Evolutionary conservation across 1,140 invertebrate species (phyloP), one percentile per base, ranked within the genome.

Genomic region (Orussus abietinus): DNA sequence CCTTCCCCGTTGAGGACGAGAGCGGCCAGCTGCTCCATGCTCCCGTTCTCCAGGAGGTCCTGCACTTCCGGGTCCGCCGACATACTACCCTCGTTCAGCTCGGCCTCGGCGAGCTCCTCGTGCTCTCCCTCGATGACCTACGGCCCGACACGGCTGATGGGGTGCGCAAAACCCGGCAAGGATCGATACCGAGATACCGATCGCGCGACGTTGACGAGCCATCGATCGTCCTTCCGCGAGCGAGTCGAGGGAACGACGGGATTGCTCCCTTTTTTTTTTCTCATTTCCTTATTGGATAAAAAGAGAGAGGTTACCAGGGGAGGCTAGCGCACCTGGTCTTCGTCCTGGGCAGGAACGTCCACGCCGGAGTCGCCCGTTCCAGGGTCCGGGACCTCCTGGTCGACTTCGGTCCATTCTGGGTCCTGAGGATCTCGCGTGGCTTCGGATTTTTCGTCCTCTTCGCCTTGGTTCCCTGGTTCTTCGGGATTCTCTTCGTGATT

Each of bases 1-100:
- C 90, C 90, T 55, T 92, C 84, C 2, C 92, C 92, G 45, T 88
- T 88, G 5, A 95, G 73, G 2, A 95, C 90, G 49, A 92, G 71
- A 38, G 85, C 78, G n/a, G 91, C 91, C 51, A 95, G 70, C 70
- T 90, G 86, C 64, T 93, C 91, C 81, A 94, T 85, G 54, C 90
- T 90, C 3, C 85, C 88, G 29, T 77, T 77, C 51, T 82, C 81
- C 12, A 93, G 79, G 45, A 85, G 74, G 39, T 74, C 65, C 12
- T 74, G 71, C 7, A 85, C 73, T 54, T 82, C 81, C 15, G 68
- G 59, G 41, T 84, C 80, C 36, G 72, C 54, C 6, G 42, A 47
- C 51, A 55, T 57, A 19, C 45, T 51, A 11, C 17, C 54, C 4
- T 63, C 63, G 14, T 60, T 62, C 12, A 57, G 15, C 4, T 67